These are phyloP conservation scores for Coccyzus lansbergi DNA, from an alignment of 2,797 vertebrate species.

Conservation along the genomic window DNA sequence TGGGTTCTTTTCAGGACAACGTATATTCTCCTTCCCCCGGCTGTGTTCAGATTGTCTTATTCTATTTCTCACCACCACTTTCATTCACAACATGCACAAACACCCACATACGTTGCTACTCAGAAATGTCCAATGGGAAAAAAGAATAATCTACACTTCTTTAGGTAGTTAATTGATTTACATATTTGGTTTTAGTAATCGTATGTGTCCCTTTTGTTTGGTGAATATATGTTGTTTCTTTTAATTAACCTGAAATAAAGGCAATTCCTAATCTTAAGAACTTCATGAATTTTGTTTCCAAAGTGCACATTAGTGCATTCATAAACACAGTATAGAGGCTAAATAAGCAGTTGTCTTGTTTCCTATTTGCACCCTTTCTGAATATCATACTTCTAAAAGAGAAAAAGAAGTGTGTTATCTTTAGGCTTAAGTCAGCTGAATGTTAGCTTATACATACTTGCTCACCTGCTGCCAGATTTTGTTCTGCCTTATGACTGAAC, in stretches of 20 bases:
- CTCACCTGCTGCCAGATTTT: background rate
- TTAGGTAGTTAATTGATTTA: background rate
- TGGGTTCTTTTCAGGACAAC: background rate
- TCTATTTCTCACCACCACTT: background rate
- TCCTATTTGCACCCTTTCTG: background rate
- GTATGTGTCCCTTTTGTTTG: background rate
- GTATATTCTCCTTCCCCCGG: background rate
- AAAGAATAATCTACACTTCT: background rate
- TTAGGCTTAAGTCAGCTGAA: background rate
- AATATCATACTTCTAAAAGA: background rate
- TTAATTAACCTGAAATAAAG: background rate
- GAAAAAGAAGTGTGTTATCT: background rate
- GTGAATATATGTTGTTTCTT: background rate
- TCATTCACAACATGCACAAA: background rate
- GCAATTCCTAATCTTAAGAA: background rate
- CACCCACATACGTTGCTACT: background rate
- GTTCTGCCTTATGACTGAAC: background rate
- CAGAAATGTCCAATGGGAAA: background rate
- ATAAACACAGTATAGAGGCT: background rate
- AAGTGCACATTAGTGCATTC: background rate
- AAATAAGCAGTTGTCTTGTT: background rate
- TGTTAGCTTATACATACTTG: background rate
- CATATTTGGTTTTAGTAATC: background rate
- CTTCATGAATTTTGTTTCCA: background rate
- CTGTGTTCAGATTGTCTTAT: background rate